Percentiles rank a stretch among this genome's conserved stretches.
Evolutionary conservation across 1,140 invertebrate species (phyloP).

Genomic region (Cecropterus lyciades): DNA sequence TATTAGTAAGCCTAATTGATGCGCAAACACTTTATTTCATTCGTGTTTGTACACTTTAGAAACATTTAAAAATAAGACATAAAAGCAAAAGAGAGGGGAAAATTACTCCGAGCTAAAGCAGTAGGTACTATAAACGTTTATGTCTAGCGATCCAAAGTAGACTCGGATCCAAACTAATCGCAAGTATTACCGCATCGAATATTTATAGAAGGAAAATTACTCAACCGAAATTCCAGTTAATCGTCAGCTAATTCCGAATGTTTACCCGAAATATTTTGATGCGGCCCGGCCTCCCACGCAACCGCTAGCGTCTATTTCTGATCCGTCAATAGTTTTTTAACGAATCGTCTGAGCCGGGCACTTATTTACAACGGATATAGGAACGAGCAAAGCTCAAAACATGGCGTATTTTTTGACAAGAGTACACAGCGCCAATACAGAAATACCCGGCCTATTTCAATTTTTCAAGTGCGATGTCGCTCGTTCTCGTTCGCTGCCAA

Average conservation of each 20-base stretch:
- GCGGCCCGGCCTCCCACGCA: conserved; percentile 57
- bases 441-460: conserved; percentile 7
- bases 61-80: conserved; percentile 15
- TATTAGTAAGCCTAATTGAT: conserved; percentile 20
- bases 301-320: conserved; percentile 61
- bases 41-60: conserved; percentile 7
- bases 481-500: conserved; percentile 24
- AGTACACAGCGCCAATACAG: conserved; percentile 11
- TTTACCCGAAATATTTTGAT: conserved; percentile 70
- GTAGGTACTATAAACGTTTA: neutral
- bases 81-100: conserved; percentile 1
- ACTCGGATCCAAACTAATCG: neutral
- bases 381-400: conserved; percentile 16
- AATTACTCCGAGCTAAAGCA: neutral
- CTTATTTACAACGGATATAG: conserved; percentile 20
- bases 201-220: conserved; percentile 34
- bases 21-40: conserved; percentile 8
- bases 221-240: conserved; percentile 31
- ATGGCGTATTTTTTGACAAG: conserved; percentile 24
- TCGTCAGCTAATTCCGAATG: conserved; percentile 54
- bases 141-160: neutral
- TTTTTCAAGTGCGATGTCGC: conserved; percentile 15
- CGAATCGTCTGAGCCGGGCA: conserved; percentile 34
- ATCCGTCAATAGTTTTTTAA: conserved; percentile 40
- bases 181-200: conserved; percentile 21